These are phyloP conservation scores for Pomatostomus ruficeps DNA, from an alignment of 2,113 vertebrate species.

Conservation along the genomic window DNA sequence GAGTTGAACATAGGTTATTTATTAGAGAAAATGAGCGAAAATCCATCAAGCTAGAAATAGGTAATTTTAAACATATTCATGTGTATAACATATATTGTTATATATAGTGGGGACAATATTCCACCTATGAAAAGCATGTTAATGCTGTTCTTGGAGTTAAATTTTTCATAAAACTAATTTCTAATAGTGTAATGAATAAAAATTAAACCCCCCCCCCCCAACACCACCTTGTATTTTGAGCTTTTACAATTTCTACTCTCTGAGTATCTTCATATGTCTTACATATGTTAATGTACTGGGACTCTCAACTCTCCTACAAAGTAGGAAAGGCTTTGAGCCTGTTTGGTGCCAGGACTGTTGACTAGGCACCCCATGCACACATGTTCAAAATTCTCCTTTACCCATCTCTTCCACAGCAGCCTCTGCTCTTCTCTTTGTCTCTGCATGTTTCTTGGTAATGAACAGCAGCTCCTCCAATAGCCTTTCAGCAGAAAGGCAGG, in stretches of 20 bases:
- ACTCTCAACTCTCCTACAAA: neutral
- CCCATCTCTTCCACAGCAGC: neutral
- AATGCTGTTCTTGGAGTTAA: neutral
- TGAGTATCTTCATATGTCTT: neutral
- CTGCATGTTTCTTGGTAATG: neutral
- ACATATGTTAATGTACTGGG: neutral
- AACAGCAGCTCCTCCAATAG: neutral
- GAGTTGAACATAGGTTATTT: neutral
- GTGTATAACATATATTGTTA: neutral
- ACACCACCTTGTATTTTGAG: neutral
- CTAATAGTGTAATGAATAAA: neutral
- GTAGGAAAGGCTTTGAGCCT: neutral
- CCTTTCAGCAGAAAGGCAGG: neutral
- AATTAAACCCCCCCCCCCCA: accelerated
- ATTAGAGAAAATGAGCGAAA: neutral
- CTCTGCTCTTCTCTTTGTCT: neutral
- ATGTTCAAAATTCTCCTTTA: neutral
- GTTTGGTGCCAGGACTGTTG: neutral
- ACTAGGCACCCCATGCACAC: accelerated
- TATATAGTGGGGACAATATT: neutral
- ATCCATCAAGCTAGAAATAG: neutral
- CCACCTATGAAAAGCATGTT: neutral
- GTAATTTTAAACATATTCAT: neutral
- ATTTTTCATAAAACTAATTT: neutral
- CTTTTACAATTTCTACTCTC: neutral